Conservation (phyloP, 2,113 vertebrate genomes). For the Ceyx margarethae region DNA sequence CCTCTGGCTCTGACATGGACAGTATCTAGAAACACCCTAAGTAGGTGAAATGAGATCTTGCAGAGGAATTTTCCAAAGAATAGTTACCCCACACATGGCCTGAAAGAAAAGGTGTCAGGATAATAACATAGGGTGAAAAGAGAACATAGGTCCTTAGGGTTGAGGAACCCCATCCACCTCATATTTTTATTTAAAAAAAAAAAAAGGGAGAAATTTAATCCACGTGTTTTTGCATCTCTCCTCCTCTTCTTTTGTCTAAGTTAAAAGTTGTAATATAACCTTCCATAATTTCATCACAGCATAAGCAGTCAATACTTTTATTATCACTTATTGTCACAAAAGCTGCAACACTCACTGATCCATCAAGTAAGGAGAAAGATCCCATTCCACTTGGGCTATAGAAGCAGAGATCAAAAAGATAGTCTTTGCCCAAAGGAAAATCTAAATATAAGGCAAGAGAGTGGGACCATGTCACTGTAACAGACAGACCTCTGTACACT, state of each 20-base stretch:
- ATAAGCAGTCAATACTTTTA: constrained; percentile 35
- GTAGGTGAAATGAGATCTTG: neutral
- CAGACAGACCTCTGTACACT: neutral
- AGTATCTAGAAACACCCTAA: neutral
- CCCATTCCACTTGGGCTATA: neutral
- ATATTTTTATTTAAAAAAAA: neutral
- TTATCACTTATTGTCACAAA: constrained; percentile 40
- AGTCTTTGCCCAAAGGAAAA: neutral
- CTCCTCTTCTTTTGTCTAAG: neutral
- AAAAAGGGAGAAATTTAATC: neutral
- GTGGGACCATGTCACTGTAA: neutral
- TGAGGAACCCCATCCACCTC: neutral
- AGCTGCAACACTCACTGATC: neutral
- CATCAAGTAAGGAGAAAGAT: neutral
- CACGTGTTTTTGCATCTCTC: neutral
- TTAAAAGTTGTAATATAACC: neutral
- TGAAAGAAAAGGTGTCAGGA: neutral
- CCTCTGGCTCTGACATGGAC: neutral
- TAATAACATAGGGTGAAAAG: neutral
- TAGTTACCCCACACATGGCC: rapidly evolving
- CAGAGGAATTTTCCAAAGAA: neutral
- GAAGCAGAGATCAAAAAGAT: neutral
- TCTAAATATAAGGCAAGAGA: neutral
- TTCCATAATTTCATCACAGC: constrained; percentile 8
- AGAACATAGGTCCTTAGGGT: neutral